phyloP scores from a whole-genome alignment of 1,140 invertebrate genomes.

The Nephila pilipes region DNA sequence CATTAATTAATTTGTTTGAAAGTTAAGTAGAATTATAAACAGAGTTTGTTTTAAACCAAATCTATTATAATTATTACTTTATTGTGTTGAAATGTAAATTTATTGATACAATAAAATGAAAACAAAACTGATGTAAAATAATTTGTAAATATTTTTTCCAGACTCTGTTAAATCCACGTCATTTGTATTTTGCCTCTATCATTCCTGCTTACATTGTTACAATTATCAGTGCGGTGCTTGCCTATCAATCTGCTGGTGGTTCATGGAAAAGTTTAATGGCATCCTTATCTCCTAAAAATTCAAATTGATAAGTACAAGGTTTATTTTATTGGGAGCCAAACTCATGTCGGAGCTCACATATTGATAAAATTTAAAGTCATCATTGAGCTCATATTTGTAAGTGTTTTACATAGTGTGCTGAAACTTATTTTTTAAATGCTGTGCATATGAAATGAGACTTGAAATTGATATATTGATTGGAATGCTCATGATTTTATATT shows the following conservation, averaged over 20 bases:
- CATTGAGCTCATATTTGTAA: conserved; percentile 71
- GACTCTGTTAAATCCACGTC: conserved; percentile 90
- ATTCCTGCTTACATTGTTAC: conserved; percentile 87
- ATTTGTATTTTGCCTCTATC: conserved; percentile 88
- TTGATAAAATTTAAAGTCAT: conserved; percentile 51
- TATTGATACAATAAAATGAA: too few species aligned
- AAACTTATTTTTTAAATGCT: conserved; percentile 73
- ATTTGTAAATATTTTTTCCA: conserved; percentile 79
- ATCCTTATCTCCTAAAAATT: conserved; percentile 77
- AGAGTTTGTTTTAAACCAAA: too few species aligned
- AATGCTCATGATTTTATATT: conserved; percentile 52
- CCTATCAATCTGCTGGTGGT: conserved; percentile 90
- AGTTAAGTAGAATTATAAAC: too few species aligned
- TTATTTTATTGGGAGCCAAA: conserved; percentile 39
- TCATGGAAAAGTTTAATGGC: conserved; percentile 79
- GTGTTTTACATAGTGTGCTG: conserved; percentile 64
- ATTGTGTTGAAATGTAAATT: too few species aligned
- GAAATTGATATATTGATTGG: neutral
- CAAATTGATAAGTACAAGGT: conserved; percentile 67
- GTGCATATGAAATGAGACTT: conserved; percentile 5
- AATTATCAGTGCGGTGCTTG: conserved; percentile 86
- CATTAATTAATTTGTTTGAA: too few species aligned
- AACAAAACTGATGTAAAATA: neutral
- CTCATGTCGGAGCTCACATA: conserved; percentile 24
- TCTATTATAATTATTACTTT: too few species aligned